Percentiles rank a stretch among this genome's conserved stretches.
Conservation (phyloP, 2,888 invertebrate species). For the Schrankia costaestrigalis region DNA sequence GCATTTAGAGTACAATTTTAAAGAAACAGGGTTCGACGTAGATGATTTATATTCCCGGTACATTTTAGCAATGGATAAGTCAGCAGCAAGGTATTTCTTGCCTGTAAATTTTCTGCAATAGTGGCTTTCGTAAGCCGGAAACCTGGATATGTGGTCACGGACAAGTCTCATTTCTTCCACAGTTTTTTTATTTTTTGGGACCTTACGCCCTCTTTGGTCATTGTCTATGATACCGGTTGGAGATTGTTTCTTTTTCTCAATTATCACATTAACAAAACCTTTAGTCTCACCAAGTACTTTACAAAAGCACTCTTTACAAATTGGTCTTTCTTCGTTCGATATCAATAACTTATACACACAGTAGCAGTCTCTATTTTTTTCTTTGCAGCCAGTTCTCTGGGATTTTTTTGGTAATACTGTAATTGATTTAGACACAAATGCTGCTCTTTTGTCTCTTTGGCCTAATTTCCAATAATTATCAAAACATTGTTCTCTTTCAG, state of each 20-base stretch:
- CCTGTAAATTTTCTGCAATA: slow-evolving; percentile 19
- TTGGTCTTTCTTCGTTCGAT: slow-evolving; percentile 8
- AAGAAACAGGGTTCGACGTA: slow-evolving; percentile 15
- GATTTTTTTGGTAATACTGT: slow-evolving; percentile 9
- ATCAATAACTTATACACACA: slow-evolving; percentile 7
- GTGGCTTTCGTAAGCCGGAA: slow-evolving; percentile 22
- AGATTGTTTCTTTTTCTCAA: slow-evolving; percentile 14
- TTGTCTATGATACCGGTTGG: slow-evolving; percentile 9
- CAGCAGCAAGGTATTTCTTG: slow-evolving; percentile 19
- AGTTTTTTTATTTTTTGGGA: slow-evolving; percentile 15
- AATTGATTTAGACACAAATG: slow-evolving; percentile 9
- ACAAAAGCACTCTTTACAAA: slow-evolving; percentile 15
- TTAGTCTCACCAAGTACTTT: slow-evolving; percentile 10
- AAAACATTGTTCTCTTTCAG: slow-evolving; percentile 13
- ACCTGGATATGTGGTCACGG: slow-evolving; percentile 7
- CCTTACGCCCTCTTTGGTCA: slow-evolving; percentile 14
- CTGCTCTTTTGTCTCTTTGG: slow-evolving; percentile 13
- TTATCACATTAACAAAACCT: slow-evolving; percentile 11
- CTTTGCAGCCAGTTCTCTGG: slow-evolving; percentile 2
- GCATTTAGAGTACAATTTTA: slow-evolving; percentile 17
- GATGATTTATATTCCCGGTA: slow-evolving; percentile 19
- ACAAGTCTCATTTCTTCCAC: slow-evolving; percentile 10
- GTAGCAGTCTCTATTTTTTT: slow-evolving; percentile 9
- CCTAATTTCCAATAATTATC: slow-evolving; percentile 17
- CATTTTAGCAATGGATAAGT: slow-evolving; percentile 17